A percentile compares a stretch with the other conserved stretches of the same genome.
Evolutionary conservation across 2,888 invertebrate species (phyloP).

Genomic region (Scaeva pyrastri): DNA sequence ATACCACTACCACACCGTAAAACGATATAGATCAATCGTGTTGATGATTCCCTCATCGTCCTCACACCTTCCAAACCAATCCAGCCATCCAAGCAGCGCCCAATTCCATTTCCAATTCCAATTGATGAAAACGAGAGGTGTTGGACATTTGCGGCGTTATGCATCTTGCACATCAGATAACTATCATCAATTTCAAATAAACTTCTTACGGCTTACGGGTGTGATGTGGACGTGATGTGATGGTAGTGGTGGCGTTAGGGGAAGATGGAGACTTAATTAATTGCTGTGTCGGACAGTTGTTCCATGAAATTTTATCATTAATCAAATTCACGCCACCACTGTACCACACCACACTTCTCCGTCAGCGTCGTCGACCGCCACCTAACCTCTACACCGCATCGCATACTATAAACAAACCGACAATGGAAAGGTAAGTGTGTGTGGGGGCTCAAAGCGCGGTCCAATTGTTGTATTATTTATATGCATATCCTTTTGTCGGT

Average conservation of each 20-base stretch:
- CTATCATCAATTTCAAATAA: conserved; percentile 69
- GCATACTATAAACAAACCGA: conserved; percentile 2
- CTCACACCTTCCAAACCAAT: conserved; percentile 17
- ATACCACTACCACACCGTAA: background rate
- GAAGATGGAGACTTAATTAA: conserved; percentile 74
- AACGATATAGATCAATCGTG: conserved; percentile 58
- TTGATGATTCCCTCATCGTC: conserved; percentile 48
- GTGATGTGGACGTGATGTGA: background rate
- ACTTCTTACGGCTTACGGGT: conserved; percentile 34
- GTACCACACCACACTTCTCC: conserved; percentile 23
- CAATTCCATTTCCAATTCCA: conserved; percentile 13
- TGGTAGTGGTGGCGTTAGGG: conserved; percentile 57
- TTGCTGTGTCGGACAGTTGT: conserved; percentile 79
- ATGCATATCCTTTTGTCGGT: conserved; percentile 69
- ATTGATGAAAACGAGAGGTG: conserved; percentile 21
- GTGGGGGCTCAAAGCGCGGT: conserved; percentile 60
- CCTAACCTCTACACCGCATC: background rate
- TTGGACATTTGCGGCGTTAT: conserved; percentile 49
- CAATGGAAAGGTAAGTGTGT: conserved; percentile 17
- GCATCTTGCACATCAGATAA: conserved; percentile 60
- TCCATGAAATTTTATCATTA: conserved; percentile 83
- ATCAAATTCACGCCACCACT: conserved; percentile 81
- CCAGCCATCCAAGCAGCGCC: background rate
- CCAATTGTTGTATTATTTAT: conserved; percentile 76
- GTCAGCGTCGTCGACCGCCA: conserved; percentile 56